A percentile compares a stretch with the other conserved stretches of the same genome.
Conservation (phyloP, 2,113 vertebrate species). For the Centrocercus urophasianus region DNA sequence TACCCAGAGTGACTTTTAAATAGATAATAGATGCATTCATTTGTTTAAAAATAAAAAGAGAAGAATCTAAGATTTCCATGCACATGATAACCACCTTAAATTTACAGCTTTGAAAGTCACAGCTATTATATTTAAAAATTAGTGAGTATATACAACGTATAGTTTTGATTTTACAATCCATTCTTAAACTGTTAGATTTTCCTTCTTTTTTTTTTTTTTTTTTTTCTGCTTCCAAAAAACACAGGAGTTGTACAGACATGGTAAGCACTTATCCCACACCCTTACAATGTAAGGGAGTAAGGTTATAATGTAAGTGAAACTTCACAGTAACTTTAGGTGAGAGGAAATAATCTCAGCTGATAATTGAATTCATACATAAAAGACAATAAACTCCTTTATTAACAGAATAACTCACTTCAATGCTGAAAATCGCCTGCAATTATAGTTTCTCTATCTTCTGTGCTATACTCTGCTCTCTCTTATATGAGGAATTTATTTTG, state of each 20-base stretch:
- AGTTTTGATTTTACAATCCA: background rate
- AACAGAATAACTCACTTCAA: background rate
- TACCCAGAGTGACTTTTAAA: background rate
- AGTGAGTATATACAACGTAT: background rate
- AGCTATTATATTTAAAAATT: background rate
- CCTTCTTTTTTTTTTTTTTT: accelerated
- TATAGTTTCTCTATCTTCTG: background rate
- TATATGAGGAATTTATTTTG: background rate
- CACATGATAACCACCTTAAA: background rate
- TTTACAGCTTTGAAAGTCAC: background rate
- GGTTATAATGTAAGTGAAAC: background rate
- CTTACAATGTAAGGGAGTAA: background rate
- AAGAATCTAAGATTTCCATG: background rate
- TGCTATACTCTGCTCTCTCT: accelerated
- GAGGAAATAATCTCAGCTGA: background rate
- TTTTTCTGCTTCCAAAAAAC: background rate
- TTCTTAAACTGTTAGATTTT: background rate
- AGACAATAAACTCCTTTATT: background rate
- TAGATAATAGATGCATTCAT: background rate
- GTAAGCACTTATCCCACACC: background rate
- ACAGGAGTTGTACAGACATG: background rate
- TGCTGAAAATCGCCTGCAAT: background rate
- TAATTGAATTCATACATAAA: background rate
- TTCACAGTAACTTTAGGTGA: background rate
- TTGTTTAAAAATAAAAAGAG: background rate